Percentiles rank a stretch among this genome's conserved stretches.
Evolutionary conservation across 2,113 vertebrate genomes (phyloP).

Genomic region (Syngnathus scovelli): DNA sequence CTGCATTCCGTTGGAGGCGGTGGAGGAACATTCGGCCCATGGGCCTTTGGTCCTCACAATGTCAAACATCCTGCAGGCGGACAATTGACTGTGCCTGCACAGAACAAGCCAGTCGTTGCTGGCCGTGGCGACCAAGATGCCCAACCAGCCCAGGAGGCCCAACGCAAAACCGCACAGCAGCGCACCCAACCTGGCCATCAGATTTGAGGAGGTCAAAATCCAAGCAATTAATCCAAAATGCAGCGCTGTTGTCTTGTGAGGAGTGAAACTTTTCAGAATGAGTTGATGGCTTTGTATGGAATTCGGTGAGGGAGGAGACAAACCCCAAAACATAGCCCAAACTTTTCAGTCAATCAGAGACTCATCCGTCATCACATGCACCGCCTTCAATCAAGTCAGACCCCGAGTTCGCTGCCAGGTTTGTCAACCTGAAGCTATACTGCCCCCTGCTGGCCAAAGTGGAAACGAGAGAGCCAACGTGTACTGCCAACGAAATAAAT

Average conservation of each 20-base stretch:
- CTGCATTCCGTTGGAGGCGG: conserved; percentile 85
- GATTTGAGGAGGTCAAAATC: neutral
- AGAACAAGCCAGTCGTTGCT: conserved; percentile 94
- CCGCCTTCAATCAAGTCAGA: neutral
- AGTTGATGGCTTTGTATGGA: conserved; percentile 19
- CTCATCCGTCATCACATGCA: neutral
- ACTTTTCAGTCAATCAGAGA: conserved; percentile 63
- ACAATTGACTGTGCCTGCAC: conserved; percentile 83
- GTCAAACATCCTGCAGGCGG: conserved; percentile 90
- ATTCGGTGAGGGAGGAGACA: neutral
- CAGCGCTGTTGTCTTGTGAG: conserved; percentile 9
- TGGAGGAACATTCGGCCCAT: conserved; percentile 83
- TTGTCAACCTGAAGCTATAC: conserved; percentile 13
- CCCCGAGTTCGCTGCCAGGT: neutral
- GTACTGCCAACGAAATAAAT: too few relatives aligned
- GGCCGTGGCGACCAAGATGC: conserved; percentile 83
- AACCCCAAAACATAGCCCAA: neutral
- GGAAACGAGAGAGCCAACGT: too few relatives aligned
- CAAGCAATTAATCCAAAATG: neutral
- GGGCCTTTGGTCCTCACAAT: conserved; percentile 86
- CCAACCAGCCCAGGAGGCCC: conserved; percentile 87
- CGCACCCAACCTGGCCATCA: conserved; percentile 87
- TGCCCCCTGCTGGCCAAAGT: conserved; percentile 48
- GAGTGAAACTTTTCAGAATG: conserved; percentile 15
- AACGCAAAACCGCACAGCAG: conserved; percentile 84